Base-by-base conservation (phyloP, 2,888 invertebrate species). In the Phasia obesa region DNA sequence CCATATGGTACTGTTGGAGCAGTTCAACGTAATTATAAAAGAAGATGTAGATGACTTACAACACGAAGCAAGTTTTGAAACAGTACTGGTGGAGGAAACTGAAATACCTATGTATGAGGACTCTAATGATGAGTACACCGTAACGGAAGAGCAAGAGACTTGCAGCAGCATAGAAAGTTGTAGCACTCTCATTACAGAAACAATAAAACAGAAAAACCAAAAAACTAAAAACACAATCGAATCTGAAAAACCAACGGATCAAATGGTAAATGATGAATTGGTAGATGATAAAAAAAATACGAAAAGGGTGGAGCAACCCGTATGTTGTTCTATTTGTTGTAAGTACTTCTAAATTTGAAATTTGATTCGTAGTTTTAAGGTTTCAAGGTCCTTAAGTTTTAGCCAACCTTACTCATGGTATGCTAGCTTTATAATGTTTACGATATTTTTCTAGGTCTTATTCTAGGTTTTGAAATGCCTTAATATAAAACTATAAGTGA, bases 261-360 rank as follows among this genome's bases (percentile, higher is more conserved):
- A 15, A 7, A n/a, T n/a, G 11, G 15, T n/a, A 5, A 42, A 42
- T 42, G 38, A 13, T 2, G 38, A 42, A 42, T 42, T n/a, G 4
- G 4, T 42, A 42, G 15, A 42, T 4, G 38, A 42, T 0, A 42
- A 42, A 2, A 15, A 42, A 42, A 42, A 42, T 42, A 4, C 38
- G 3, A 42, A 42, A n/a, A 42, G 15, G 38, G 5, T n/a, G 1
- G 2, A 2, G 2, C 38, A 15, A 42, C 3, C 38, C 13, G 4
- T 42, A 42, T 42, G 38, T n/a, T 42, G 38, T 42, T 42, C 38
- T n/a, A 42, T 42, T 42, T 42, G 38, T 42, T 42, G 38, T 42
- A 42, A 42, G 38, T 42, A 42, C 2, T 5, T 27, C 6, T 27
- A 6, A 27, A 27, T 6, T 5, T 5, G 6, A 11, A 11, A 2